Evolutionary conservation across 2,797 vertebrate genomes (phyloP), one percentile per base, ranked within the genome.

Genomic region (Pempheris klunzingeri): DNA sequence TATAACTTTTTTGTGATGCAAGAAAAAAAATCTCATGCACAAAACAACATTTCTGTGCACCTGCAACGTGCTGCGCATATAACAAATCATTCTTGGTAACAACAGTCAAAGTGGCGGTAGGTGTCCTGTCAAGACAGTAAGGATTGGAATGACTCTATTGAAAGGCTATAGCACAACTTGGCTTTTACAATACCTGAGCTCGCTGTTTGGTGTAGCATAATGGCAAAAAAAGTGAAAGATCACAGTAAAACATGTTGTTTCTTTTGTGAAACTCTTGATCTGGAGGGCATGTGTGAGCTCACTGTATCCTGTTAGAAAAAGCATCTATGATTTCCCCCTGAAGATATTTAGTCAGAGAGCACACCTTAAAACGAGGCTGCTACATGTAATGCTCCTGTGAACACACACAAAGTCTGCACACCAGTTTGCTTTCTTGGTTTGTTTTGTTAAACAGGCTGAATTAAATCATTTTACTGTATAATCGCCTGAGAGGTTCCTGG

Each of bases 231-330:
- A 60, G 43, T 32, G 39, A 66, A 57, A 65, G 58, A 22, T 58
- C 63, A 53, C 60, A 86, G 64, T 80, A 74, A 85, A 87, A 89
- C 54, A 71, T 85, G 71, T 89, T n/a, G n/a, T n/a, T n/a, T n/a
- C n/a, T n/a, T 84, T 73, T 24, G 15, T 39, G 36, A 89, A 88
- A 81, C 39, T 77, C 78, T 85, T 87, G 82, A 88, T 90, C 87
- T 90, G 38, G 77, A 74, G 61, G 76, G 74, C 72, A 88, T 39
- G 66, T 80, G 74, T 64, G 64, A 78, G 59, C 68, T 81, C 63
- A 57, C 64, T 74, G 60, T 82, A 87, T 89, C 88, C 90, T 90
- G 85, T 82, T 47, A 78, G 79, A 69, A 82, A 32, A 73, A 68
- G 58, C 46, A 76, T 77, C n/a, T 38, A 63, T 71, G 85, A 81